Evolutionary conservation across 2,113 vertebrate genomes (phyloP).

Genomic region (Thamnaconus septentrionalis): DNA sequence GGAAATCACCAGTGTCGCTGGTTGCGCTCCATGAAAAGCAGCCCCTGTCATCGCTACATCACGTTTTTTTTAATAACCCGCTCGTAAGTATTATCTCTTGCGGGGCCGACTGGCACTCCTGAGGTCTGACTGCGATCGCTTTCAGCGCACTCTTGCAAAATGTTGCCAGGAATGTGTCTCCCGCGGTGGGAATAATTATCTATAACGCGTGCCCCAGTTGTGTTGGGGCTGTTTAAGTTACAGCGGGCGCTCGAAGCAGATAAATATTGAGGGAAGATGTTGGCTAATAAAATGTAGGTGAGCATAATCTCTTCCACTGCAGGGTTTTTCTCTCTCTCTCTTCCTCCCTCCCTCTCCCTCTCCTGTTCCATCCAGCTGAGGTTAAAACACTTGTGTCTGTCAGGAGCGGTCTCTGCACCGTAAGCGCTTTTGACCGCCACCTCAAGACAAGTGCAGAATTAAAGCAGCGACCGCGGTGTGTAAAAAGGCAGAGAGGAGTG

Average conservation of each 20-base stretch:
- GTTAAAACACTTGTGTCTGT: slow-evolving; percentile 17
- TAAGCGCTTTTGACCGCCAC: slow-evolving; percentile 13
- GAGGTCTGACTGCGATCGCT: slow-evolving; percentile 22
- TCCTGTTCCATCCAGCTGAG: background rate
- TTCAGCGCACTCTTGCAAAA: slow-evolving; percentile 15
- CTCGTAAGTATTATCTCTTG: slow-evolving; percentile 24
- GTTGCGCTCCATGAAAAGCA: background rate
- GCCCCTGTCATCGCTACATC: background rate
- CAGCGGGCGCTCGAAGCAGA: slow-evolving; percentile 32
- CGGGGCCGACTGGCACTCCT: slow-evolving; percentile 1
- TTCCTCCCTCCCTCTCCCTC: no score
- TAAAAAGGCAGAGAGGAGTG: slow-evolving; percentile 25
- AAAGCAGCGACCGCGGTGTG: slow-evolving; percentile 19
- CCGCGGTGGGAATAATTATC: slow-evolving; percentile 42
- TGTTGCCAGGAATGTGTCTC: slow-evolving; percentile 26
- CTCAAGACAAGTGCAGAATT: slow-evolving; percentile 12
- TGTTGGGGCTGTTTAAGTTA: slow-evolving; percentile 49
- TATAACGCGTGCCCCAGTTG: slow-evolving; percentile 45
- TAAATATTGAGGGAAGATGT: slow-evolving; percentile 56
- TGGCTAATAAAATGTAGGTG: slow-evolving; percentile 36
- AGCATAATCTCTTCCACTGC: slow-evolving; percentile 4
- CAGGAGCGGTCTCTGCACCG: slow-evolving; percentile 17
- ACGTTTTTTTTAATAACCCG: slow-evolving; percentile 6
- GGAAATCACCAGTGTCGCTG: background rate
- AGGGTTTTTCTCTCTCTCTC: no score